Evolutionary conservation across 2,797 vertebrate species (phyloP), one percentile per base, ranked within the genome.

Genomic region (Dipus sagitta): DNA sequence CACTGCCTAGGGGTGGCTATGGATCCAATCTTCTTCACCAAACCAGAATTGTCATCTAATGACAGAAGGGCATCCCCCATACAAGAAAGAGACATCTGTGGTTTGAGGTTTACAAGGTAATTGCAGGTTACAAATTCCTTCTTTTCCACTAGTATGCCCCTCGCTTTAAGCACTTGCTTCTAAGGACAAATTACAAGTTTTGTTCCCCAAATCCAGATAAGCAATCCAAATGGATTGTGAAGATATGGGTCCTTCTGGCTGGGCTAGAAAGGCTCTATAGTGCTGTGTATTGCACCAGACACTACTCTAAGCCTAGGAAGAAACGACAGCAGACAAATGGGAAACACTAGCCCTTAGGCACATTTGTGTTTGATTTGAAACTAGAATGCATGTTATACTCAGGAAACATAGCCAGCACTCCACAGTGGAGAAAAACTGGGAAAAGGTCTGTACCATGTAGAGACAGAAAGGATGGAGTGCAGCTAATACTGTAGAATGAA

Each of bases 91-190:
- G 79, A 92, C 88, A 78, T 67, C 6, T 77, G 87, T 84, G 86
- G 88, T 78, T 92, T 81, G 91, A 92, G 77, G 86, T 94, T 90
- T 88, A 77, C 82, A 93, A 93, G 65, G 78, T 80, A 95, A 95
- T 93, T 86, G 70, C 15, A 80, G 75, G 83, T 70, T 79, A 32
- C 79, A 78, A 34, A 77, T 74, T 58, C 75, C 68, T 90, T 91
- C 90, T 65, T 95, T 82, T 85, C 67, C 7, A 79, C 81, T 89
- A 86, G 77, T 38, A 38, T 68, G 64, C 52, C 65, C 12, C 67
- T 91, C 4, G 42, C 34, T 84, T 81, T 88, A 88, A 87, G 72
- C n/a, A n/a, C 80, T 60, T 68, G 70, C 72, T 86, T 94, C 88
- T 78, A 91, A 72, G 38, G 20, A 60, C 52, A 92, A 67, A 85